Base-by-base conservation (phyloP, 2,888 invertebrate genomes). In the Electrophaes corylata region DNA sequence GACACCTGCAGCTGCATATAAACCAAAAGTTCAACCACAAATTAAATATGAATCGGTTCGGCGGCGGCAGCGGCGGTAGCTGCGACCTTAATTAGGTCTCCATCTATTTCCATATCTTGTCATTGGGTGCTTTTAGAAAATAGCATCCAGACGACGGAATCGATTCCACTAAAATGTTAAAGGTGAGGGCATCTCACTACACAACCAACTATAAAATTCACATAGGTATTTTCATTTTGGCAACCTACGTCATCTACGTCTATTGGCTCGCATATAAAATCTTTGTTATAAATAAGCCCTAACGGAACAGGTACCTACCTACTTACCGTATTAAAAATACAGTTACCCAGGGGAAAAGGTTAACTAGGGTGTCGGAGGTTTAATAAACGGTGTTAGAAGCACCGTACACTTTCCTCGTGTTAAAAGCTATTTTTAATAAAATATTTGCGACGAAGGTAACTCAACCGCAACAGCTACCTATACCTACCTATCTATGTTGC, bases 141-240 rank as follows among this genome's bases (percentile, higher is more conserved):
- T 55, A 59, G 66, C 69, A 67, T 62, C 69, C 62, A 29, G 45
- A 52, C 50, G 66, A 20, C 12, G 6, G 62, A 75, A 79, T 78
- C 76, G 72, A 79, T 49, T 75, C 75, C 67, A 78, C 74, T 79
- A 74, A 65, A 81, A 78, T 74, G 72, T 78, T 75, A 71, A 71
- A 78, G 72, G 72, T 70, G 35, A 35, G 35, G 35, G 2, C 56
- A 69, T 65, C 64, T 68, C 70, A 40, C 19, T 19, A 19, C 8
- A 35, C 2, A 14, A 35, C 16, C 2, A 14, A 35, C 16, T 37
- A 10, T 12, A 4, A 4, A n/a, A 33, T 12, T 12, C 33, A 12
- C 4, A 31, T 2, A n/a, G 14, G 16, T 2, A 29, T 29, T 29
- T 29, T 29, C 10, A 29, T 29, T 29, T 29, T 29, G 10, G 8